Evolutionary conservation across 2,797 vertebrate species (phyloP).

Genomic region (Myotis pilosus): DNA sequence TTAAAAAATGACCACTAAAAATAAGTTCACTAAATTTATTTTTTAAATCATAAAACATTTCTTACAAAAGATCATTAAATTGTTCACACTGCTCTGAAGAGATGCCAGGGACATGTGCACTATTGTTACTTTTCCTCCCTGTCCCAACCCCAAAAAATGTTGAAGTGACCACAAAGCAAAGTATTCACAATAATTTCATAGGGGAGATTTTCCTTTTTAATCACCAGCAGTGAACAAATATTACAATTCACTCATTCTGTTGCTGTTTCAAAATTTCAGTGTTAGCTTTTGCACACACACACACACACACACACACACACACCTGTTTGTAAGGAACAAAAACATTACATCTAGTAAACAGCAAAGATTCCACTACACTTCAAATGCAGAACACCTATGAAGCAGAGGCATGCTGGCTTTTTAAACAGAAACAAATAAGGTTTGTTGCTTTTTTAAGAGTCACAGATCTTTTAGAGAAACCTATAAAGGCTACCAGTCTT

Average conservation of each 20-base stretch:
- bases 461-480: conserved; percentile 1
- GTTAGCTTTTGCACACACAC: conserved; percentile 76
- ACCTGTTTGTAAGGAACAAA: conserved; percentile 82
- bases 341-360: conserved; percentile 84
- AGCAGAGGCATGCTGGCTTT: conserved; percentile 94
- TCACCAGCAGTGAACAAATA: conserved; percentile 84
- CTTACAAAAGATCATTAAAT: conserved; percentile 90
- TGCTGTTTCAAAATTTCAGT: conserved; percentile 81
- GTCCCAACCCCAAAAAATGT: conserved; percentile 74
- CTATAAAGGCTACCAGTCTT: neutral
- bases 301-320: too few relatives aligned
- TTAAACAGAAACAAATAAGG: conserved; percentile 88
- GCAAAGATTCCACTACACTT: conserved; percentile 86
- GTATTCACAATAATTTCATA: conserved; percentile 87
- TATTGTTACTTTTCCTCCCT: conserved; percentile 71
- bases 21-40: conserved; percentile 87
- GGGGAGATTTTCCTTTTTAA: conserved; percentile 82
- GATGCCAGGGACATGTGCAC: conserved; percentile 81
- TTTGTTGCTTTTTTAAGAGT: neutral
- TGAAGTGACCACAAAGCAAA: conserved; percentile 86
- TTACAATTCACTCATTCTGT: conserved; percentile 75
- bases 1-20: conserved; percentile 80
- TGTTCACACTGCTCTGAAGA: conserved; percentile 89
- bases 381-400: conserved; percentile 91
- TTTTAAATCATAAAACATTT: conserved; percentile 86